Percentiles rank a stretch among this genome's conserved stretches.
phyloP scores from a whole-genome alignment of 2,113 vertebrate species.

The Caranx melampygus region DNA sequence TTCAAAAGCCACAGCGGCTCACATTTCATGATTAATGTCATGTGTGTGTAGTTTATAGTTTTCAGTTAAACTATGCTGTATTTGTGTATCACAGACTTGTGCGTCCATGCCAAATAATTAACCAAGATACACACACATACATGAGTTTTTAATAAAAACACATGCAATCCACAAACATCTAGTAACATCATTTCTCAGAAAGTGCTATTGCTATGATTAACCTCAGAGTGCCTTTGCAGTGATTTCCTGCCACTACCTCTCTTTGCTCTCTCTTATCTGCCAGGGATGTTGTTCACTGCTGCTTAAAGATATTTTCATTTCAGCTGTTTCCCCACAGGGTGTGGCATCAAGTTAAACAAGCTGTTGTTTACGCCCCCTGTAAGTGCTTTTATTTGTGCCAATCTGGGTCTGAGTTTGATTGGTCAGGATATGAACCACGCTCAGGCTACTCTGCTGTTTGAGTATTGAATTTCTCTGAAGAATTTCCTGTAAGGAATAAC shows the following conservation, averaged over 20 bases:
- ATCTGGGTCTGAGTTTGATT: background rate
- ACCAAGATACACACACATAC: background rate
- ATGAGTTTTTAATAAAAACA: background rate
- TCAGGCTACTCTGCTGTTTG: conserved; percentile 15
- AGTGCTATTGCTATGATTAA: background rate
- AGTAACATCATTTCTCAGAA: background rate
- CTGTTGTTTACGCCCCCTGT: background rate
- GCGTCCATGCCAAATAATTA: background rate
- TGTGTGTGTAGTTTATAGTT: too few relatives aligned
- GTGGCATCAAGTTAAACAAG: background rate
- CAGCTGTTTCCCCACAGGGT: background rate
- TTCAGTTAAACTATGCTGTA: too few relatives aligned
- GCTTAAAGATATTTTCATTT: background rate
- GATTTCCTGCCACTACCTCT: background rate
- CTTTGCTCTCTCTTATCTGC: background rate
- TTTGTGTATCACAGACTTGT: too few relatives aligned
- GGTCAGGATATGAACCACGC: background rate
- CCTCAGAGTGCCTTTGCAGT: background rate
- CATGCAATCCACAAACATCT: background rate
- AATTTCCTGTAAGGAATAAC: background rate
- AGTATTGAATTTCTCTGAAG: background rate
- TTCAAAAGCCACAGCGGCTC: background rate
- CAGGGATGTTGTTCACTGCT: too few relatives aligned
- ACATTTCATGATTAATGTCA: background rate
- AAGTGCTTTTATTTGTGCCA: background rate